A percentile compares a stretch with the other conserved stretches of the same genome.
phyloP scores from a whole-genome alignment of 2,113 vertebrate genomes.

The Lota lota region DNA sequence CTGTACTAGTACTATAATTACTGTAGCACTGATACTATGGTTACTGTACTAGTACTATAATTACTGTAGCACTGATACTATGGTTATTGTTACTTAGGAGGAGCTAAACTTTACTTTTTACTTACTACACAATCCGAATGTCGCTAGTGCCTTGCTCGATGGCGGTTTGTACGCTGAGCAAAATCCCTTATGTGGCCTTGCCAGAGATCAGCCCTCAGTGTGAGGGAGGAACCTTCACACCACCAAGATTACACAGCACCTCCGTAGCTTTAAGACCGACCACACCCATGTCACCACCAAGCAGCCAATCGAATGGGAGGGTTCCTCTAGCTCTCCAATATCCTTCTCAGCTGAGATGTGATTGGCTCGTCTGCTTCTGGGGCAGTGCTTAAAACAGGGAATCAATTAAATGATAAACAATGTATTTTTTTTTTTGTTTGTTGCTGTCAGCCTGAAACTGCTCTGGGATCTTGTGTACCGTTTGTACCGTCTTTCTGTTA shows the following conservation, averaged over 20 bases:
- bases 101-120: no score
- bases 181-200: no score
- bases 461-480: background rate
- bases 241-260: background rate
- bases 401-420: background rate
- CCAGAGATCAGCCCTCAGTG: no score
- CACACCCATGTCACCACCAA: background rate
- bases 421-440: background rate
- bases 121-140: no score
- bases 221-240: background rate
- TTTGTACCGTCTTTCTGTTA: conserved; percentile 3
- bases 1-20: no score
- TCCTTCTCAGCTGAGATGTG: background rate
- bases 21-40: no score
- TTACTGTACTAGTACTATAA: no score
- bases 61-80: no score
- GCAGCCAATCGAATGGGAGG: background rate
- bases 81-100: no score
- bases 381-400: background rate
- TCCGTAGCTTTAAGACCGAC: no score
- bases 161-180: no score
- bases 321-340: background rate
- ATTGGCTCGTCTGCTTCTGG: background rate
- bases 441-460: background rate
- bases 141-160: no score